A percentile compares a stretch with the other conserved stretches of the same genome.
These are phyloP conservation scores for Pollenia angustigena DNA, from an alignment of 2,888 invertebrate genomes.

Conservation along the genomic window DNA sequence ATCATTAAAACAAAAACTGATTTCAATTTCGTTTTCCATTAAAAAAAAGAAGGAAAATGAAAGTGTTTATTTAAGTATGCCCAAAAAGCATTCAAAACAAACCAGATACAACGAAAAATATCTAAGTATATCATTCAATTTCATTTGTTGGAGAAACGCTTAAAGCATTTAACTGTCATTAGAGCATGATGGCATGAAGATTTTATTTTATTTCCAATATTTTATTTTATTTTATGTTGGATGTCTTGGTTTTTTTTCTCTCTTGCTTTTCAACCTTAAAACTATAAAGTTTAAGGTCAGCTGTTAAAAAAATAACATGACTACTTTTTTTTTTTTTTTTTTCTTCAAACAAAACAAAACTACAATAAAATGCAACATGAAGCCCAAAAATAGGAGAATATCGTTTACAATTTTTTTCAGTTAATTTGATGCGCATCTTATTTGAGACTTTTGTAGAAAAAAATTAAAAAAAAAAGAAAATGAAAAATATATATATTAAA, in stretches of 20 bases:
- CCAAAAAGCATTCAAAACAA: slow-evolving; percentile 9
- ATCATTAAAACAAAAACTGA: slow-evolving; percentile 15
- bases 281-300: slow-evolving; percentile 44
- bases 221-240: neutral
- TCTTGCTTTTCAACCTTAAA: slow-evolving; percentile 2
- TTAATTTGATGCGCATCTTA: slow-evolving; percentile 68
- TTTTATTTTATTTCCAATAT: slow-evolving; percentile 37
- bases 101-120: neutral
- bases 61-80: neutral
- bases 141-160: slow-evolving; percentile 17
- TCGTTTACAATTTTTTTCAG: slow-evolving; percentile 25
- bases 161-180: slow-evolving; percentile 47
- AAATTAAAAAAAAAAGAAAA: neutral
- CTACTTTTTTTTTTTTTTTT: neutral
- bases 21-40: slow-evolving; percentile 33
- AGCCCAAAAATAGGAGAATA: slow-evolving; percentile 6
- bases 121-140: slow-evolving; percentile 19
- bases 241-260: neutral
- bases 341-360: neutral
- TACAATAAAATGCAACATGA: slow-evolving; percentile 1
- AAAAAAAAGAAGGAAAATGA: slow-evolving; percentile 18
- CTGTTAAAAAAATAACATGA: slow-evolving; percentile 41
- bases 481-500: neutral
- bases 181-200: slow-evolving; percentile 26
- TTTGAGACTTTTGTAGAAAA: slow-evolving; percentile 17